Percentiles rank a stretch among this genome's conserved stretches.
These are phyloP conservation scores for Temnothorax nylanderi DNA, from an alignment of 1,140 invertebrate species.

Conservation along the genomic window DNA sequence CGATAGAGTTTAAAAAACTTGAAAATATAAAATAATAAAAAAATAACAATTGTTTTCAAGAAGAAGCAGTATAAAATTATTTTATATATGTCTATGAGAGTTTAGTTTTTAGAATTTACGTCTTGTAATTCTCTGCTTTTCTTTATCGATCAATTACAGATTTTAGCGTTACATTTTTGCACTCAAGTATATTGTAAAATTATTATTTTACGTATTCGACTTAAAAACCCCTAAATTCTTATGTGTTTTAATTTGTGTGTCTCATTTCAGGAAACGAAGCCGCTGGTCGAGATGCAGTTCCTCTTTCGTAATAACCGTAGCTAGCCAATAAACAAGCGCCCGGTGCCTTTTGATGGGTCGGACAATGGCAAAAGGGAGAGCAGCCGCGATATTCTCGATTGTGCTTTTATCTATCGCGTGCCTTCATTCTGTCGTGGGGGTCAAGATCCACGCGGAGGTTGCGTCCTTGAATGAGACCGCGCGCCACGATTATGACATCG, in stretches of 20 bases:
- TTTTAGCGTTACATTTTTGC: background rate
- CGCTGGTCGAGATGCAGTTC: conserved; percentile 66
- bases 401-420: conserved; percentile 72
- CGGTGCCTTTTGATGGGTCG: conserved; percentile 36
- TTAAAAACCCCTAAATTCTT: background rate
- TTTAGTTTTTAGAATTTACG: background rate
- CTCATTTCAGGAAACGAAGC: conserved; percentile 47
- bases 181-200: background rate
- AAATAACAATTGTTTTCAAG: background rate
- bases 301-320: conserved; percentile 48
- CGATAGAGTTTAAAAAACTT: background rate
- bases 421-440: conserved; percentile 63
- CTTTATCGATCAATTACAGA: background rate
- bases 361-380: conserved; percentile 73
- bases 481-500: conserved; percentile 17
- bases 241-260: background rate
- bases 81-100: background rate
- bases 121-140: background rate
- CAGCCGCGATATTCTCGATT: conserved; percentile 65
- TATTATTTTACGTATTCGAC: background rate
- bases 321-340: conserved; percentile 61
- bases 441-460: conserved; percentile 71
- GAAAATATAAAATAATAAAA: background rate
- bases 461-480: conserved; percentile 72
- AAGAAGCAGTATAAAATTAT: background rate